A percentile compares a stretch with the other conserved stretches of the same genome.
Conservation (phyloP, 1,140 invertebrate genomes). For the Drosophila willistoni region DNA sequence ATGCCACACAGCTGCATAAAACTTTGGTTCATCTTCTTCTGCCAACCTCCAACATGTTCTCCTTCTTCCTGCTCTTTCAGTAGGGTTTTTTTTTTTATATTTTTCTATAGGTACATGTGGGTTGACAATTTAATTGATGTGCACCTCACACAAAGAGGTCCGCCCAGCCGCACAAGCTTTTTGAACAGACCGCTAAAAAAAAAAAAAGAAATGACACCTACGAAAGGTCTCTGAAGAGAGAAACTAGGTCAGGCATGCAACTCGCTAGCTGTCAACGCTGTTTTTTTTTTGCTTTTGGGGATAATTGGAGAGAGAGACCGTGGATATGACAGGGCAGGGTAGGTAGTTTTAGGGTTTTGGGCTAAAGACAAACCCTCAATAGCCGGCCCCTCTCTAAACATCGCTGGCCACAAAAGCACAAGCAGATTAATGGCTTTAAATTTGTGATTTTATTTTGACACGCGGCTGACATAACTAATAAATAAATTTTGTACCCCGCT, state of each 20-base stretch:
- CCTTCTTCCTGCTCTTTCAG: conserved; percentile 3
- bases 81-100: neutral
- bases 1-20: conserved; percentile 17
- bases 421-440: conserved; percentile 67
- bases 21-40: neutral
- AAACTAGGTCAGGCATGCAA: conserved; percentile 79
- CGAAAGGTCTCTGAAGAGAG: conserved; percentile 31
- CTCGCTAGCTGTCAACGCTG: conserved; percentile 71
- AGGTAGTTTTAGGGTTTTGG: neutral
- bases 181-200: conserved; percentile 72
- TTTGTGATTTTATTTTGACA: conserved; percentile 74
- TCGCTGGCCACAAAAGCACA: conserved; percentile 26
- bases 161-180: conserved; percentile 45
- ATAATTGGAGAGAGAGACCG: conserved; percentile 56
- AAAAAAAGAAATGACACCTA: conserved; percentile 72
- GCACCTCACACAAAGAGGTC: conserved; percentile 61
- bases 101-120: conserved; percentile 23
- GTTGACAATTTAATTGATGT: conserved; percentile 80
- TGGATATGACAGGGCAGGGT: neutral
- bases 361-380: no score
- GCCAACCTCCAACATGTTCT: conserved; percentile 3
- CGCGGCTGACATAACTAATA: conserved; percentile 75
- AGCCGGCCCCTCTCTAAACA: neutral
- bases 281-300: conserved; percentile 15
- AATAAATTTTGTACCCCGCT: conserved; percentile 46